A percentile compares a stretch with the other conserved stretches of the same genome.
phyloP scores from a whole-genome alignment of 2,888 invertebrate species.

The Euzophera pinguis region DNA sequence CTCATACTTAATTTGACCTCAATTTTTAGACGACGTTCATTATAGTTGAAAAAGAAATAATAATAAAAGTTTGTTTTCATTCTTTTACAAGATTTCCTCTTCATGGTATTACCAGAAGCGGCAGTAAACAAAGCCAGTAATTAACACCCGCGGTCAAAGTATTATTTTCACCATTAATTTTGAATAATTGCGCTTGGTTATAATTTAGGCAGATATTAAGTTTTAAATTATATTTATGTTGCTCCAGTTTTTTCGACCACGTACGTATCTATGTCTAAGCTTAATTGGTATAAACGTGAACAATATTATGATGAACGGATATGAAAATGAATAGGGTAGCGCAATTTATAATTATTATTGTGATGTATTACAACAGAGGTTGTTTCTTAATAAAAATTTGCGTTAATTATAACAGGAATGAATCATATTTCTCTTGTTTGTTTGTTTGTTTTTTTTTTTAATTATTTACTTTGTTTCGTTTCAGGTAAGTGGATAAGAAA shows the following conservation, averaged over 20 bases:
- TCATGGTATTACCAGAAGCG: constrained; percentile 45
- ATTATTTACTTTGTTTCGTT: constrained; percentile 32
- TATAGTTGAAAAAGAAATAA: no score
- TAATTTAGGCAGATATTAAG: constrained; percentile 68
- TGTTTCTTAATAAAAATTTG: constrained; percentile 33
- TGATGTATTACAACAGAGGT: constrained; percentile 38
- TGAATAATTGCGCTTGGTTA: constrained; percentile 69
- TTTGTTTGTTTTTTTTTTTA: constrained; percentile 15
- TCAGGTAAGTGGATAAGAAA: constrained; percentile 47
- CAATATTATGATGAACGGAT: constrained; percentile 60
- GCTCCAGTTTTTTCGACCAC: constrained; percentile 54
- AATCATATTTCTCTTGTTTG: constrained; percentile 20
- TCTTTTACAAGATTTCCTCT: no score
- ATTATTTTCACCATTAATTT: constrained; percentile 78
- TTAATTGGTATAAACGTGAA: constrained; percentile 63
- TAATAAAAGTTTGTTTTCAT: no score
- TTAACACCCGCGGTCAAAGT: constrained; percentile 74
- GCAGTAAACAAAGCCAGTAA: constrained; percentile 64
- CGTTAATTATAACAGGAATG: constrained; percentile 30
- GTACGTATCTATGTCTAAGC: constrained; percentile 51
- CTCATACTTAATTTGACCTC: no score
- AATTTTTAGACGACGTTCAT: no score
- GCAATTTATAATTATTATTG: constrained; percentile 50
- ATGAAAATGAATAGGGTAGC: constrained; percentile 59
- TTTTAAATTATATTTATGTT: constrained; percentile 71